Evolutionary conservation across 2,113 vertebrate species (phyloP).

Genomic region (Leptodactylus fuscus): DNA sequence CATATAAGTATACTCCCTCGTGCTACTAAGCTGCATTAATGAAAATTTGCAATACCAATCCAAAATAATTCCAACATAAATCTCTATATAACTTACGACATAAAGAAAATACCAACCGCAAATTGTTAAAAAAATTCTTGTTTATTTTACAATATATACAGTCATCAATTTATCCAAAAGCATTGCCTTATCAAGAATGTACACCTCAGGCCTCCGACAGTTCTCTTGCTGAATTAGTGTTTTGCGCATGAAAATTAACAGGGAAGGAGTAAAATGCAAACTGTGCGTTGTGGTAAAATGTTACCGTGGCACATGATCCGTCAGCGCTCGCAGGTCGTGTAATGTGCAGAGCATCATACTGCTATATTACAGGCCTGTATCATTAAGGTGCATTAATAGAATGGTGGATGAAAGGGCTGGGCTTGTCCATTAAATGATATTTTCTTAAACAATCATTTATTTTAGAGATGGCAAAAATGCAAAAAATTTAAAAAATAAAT

Average conservation of each 20-base stretch:
- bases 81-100: neutral
- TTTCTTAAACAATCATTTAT: neutral
- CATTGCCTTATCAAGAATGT: constrained; percentile 75
- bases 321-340: constrained; percentile 6
- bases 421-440: neutral
- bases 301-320: constrained; percentile 64
- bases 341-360: neutral
- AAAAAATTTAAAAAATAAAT: constrained; percentile 61
- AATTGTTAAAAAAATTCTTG: constrained; percentile 74
- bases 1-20: too few species aligned
- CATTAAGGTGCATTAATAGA: neutral
- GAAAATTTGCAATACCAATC: too few species aligned
- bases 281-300: constrained; percentile 73
- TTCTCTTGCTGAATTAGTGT: constrained; percentile 76
- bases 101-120: constrained; percentile 61
- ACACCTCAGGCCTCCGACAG: constrained; percentile 76
- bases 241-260: constrained; percentile 76
- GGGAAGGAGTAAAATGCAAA: constrained; percentile 72
- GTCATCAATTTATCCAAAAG: constrained; percentile 77
- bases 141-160: constrained; percentile 89
- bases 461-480: constrained; percentile 9
- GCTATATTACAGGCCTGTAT: neutral
- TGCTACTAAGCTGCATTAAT: too few species aligned
- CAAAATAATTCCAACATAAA: too few species aligned
- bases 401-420: neutral